Percentiles rank a stretch among this genome's conserved stretches.
These are phyloP conservation scores for Limnephilus marmoratus DNA, from an alignment of 2,888 invertebrate species.

Conservation along the genomic window DNA sequence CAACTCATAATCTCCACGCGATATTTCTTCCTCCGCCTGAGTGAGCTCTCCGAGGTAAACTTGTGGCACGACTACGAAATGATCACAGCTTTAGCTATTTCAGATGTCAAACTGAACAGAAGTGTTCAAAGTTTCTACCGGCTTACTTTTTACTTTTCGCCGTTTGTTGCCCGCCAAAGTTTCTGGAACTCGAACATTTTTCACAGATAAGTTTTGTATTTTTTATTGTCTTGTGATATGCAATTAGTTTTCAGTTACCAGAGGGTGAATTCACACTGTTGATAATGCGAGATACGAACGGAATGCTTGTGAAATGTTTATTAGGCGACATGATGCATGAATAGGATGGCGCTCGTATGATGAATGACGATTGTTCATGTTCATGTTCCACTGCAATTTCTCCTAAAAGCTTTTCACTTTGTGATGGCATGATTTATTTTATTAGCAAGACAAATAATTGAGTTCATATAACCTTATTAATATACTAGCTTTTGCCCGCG, in stretches of 20 bases:
- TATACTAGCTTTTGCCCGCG: too few species aligned
- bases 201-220: neutral
- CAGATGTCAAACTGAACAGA: constrained; percentile 41
- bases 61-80: constrained; percentile 23
- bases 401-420: too few species aligned
- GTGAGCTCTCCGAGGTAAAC: neutral
- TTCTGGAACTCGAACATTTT: constrained; percentile 13
- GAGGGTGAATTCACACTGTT: neutral
- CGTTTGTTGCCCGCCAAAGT: constrained; percentile 30
- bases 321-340: neutral
- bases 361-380: neutral
- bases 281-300: neutral
- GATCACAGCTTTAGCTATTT: constrained; percentile 41
- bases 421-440: too few species aligned
- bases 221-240: neutral
- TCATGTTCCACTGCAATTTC: too few species aligned
- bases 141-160: constrained; percentile 34
- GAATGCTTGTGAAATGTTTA: neutral
- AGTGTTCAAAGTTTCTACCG: constrained; percentile 21
- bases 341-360: neutral
- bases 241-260: neutral
- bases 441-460: too few species aligned
- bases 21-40: constrained; percentile 35
- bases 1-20: constrained; percentile 35
- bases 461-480: too few species aligned